phyloP scores from a whole-genome alignment of 2,113 vertebrate species.

The Microcebus griseorufus region DNA sequence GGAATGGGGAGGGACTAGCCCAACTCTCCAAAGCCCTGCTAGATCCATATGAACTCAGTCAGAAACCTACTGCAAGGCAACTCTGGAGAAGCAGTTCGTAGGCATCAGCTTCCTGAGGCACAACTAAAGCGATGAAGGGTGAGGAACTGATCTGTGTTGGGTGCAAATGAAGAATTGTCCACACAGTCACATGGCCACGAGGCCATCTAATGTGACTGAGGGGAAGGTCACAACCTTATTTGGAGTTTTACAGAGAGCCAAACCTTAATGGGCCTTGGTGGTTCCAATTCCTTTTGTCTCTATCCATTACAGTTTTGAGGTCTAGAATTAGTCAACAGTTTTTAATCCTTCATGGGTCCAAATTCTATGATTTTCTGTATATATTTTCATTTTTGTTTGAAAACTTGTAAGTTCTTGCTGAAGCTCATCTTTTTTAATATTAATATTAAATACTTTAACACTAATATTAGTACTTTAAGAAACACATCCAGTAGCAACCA shows the following conservation, averaged over 20 bases:
- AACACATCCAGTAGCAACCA: neutral
- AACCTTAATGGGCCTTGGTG: neutral
- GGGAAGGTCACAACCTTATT: neutral
- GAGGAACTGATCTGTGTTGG: neutral
- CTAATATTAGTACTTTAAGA: neutral
- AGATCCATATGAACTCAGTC: neutral
- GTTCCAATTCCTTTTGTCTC: neutral
- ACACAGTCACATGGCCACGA: too few species aligned
- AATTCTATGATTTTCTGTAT: neutral
- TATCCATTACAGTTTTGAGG: neutral
- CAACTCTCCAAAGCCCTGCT: neutral
- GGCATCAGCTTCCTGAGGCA: neutral
- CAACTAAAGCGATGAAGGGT: neutral
- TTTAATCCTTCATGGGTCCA: neutral
- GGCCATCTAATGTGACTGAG: neutral
- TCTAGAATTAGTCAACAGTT: neutral
- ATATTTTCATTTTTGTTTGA: neutral
- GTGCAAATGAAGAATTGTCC: neutral
- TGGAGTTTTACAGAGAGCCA: neutral
- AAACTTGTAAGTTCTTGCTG: neutral
- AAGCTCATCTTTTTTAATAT: neutral
- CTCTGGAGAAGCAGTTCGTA: neutral
- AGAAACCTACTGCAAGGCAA: neutral
- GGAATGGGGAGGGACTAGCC: neutral
- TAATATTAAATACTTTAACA: neutral